Conservation (phyloP, 2,888 invertebrate genomes). For the Sacculina carcini region DNA sequence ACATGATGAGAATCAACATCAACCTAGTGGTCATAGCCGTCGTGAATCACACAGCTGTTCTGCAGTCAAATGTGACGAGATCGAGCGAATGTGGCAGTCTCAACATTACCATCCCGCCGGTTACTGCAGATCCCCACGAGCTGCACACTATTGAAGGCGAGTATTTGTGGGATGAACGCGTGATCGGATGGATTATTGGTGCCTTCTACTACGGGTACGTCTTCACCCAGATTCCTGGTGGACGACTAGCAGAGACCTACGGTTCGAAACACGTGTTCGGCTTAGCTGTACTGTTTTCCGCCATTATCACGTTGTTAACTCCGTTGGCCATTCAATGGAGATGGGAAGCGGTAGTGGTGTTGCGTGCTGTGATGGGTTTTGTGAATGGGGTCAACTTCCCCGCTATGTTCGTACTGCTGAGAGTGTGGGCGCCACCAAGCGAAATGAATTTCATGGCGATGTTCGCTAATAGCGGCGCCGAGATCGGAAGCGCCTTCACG, state of each 20-base stretch:
- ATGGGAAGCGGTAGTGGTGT: constrained; percentile 14
- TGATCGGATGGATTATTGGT: constrained; percentile 18
- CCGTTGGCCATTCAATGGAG: constrained; percentile 19
- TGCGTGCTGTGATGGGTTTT: constrained; percentile 19
- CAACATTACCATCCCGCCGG: no score
- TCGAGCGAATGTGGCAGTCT: constrained; percentile 2
- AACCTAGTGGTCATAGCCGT: constrained; percentile 66
- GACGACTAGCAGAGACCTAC: constrained; percentile 21
- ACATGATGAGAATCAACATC: constrained; percentile 58
- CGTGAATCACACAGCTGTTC: constrained; percentile 23
- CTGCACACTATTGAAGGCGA: constrained; percentile 20
- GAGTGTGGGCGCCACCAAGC: constrained; percentile 78
- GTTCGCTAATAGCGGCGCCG: constrained; percentile 25
- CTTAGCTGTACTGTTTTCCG: constrained; percentile 15
- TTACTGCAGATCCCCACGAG: constrained; percentile 14
- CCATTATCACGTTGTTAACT: constrained; percentile 19
- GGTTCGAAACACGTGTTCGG: constrained; percentile 23
- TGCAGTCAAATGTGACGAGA: constrained; percentile 5
- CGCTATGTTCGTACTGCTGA: constrained; percentile 70
- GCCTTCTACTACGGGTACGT: constrained; percentile 21
- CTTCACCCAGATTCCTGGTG: constrained; percentile 20
- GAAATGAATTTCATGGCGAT: constrained; percentile 68
- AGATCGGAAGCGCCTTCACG: constrained; percentile 68
- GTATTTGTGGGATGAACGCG: constrained; percentile 18
- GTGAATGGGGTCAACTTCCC: constrained; percentile 66